phyloP scores from a whole-genome alignment of 1,140 invertebrate genomes.

The Anthonomus grandis region DNA sequence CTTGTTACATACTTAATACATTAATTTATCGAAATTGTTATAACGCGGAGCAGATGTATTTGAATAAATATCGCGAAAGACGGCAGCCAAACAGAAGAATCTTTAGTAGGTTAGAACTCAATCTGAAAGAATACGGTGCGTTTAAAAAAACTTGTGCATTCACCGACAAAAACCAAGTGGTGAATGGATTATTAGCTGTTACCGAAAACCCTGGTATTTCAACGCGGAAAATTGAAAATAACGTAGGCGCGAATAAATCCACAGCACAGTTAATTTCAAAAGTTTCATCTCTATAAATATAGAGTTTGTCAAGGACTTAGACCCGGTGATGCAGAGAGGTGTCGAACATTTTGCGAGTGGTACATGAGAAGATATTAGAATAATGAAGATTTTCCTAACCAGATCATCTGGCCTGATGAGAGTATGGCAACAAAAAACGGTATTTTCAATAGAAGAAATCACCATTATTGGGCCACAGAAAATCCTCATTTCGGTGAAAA shows the following conservation, averaged over 20 bases:
- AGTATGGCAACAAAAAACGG: conserved; percentile 4
- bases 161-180: too few relatives aligned
- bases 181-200: conserved; percentile 3
- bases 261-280: conserved; percentile 11
- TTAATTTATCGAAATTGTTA: too few relatives aligned
- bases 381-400: conserved; percentile 11
- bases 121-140: too few relatives aligned
- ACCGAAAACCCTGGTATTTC: conserved; percentile 3
- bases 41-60: too few relatives aligned
- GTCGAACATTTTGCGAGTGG: conserved; percentile 15
- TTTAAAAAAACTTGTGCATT: too few relatives aligned
- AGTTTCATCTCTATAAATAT: conserved; percentile 15
- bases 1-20: too few relatives aligned
- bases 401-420: conserved; percentile 17
- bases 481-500: conserved; percentile 17
- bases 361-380: conserved; percentile 10
- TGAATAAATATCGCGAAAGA: too few relatives aligned
- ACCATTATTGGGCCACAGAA: conserved; percentile 7
- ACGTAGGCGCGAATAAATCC: neutral
- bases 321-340: conserved; percentile 12
- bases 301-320: conserved; percentile 21
- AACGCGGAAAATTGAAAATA: neutral
- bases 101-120: too few relatives aligned
- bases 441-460: conserved; percentile 11
- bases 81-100: too few relatives aligned